Base-by-base conservation (phyloP, 2,888 invertebrate species). In the Caenorhabditis imperialis region DNA sequence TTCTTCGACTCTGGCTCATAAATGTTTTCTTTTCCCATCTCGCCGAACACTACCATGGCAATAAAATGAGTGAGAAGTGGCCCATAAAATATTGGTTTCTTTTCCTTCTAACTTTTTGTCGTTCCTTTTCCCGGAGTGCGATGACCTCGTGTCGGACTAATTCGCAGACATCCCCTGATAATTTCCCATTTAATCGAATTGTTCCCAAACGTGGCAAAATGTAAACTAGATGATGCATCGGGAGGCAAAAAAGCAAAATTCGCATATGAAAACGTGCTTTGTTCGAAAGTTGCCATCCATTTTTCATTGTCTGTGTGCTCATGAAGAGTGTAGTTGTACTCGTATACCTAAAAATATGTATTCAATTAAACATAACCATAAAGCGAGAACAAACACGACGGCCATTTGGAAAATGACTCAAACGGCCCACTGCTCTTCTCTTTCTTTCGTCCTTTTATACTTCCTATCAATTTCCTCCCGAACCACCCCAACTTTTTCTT, bases 61-160 rank as follows among this genome's bases (percentile, higher is more conserved):
- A 47, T 48, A 30, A 30, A 30, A 6, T 30, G 30, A 30, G 30
- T 30, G 30, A 30, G 30, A 30, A 30, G 10, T 30, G 7, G 18
- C 6, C 20, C 48, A 48, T 48, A 18, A 48, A 48, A 18, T 48
- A 48, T 48, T 33, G 16, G 20, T 48, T 48, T 33, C 33, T 6
- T 48, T 48, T 33, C 20, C 6, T 14, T 20, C 42, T 8, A 14
- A 42, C 16, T 14, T 18, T 6, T 42, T 18, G 20, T 42, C 20
- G 16, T 18, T 20, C 18, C 20, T 42, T 42, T 42, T n/a, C 18
- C 42, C 14, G 45, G 14, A 48, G 2, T 7, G 30, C 30, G 30
- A 30, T 48, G 48, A 48, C 48, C 48, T 48, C 42, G 42, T n/a
- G 42, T 23, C 23, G n/a, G n/a, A n/a, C n/a, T n/a, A n/a, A n/a